Base-by-base conservation (phyloP, 2,888 invertebrate species). In the Tuta absoluta region DNA sequence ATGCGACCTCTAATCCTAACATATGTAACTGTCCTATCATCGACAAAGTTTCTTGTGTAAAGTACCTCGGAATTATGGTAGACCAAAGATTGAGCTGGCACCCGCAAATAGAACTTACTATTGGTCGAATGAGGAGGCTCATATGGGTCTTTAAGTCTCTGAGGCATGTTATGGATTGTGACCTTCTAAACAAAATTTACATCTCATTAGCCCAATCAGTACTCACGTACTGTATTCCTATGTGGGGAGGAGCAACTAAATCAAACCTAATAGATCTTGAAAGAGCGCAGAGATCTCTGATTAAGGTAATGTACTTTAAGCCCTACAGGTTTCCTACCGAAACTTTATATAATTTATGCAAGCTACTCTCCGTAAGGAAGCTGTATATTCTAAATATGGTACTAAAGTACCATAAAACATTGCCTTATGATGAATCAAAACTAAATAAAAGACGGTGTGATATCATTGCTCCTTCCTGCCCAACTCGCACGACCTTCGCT, bases 41-140 rank as follows among this genome's bases (percentile, higher is more conserved):
- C 8, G 1, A 8, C 2, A 56, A 17, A 23, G 7, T 28, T 28
- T 14, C 11, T 2, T 12, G 21, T 10, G 21, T 21, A 12, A 53
- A 53, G 21, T 53, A 53, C 24, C 53, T 53, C 19, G 53, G 53
- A 23, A 21, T 53, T 19, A 17, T 23, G 8, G 53, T 53, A 1
- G 53, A 53, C 19, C 53, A 53, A 21, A 14, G 53, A n/a, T 28
- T 56, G 5, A 28, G 28, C 17, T 56, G 56, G 56, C 56, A 56
- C 28, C 8, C 8, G n/a, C 56, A 56, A 23, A 1, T 56, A 5
- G 56, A 56, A 14, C 23, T 56, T 5, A 28, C 23, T 28, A 28
- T 33, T 3, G 5, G n/a, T 24, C 23, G 56, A 56, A 10, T 56
- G n/a, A 56, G 28, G 17, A 56, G 23, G n/a, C 24, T 56, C 3